Conservation (phyloP, 2,888 invertebrate species). For the Phyto melanocephala region DNA sequence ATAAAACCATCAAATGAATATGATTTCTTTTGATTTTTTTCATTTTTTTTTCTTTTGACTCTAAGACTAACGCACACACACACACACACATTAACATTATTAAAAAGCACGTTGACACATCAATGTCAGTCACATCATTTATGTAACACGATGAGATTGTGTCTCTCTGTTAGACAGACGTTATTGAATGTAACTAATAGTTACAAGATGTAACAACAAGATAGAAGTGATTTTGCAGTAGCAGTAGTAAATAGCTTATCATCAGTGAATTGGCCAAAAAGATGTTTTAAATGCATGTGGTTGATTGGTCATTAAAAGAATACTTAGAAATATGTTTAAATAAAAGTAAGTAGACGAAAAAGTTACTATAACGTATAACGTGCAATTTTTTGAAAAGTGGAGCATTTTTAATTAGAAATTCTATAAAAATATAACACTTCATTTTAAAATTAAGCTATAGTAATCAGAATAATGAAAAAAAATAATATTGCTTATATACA, state of each 20-base stretch:
- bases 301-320: conserved; percentile 34
- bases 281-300: neutral
- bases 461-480: no score
- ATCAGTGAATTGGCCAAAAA: conserved; percentile 29
- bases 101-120: conserved; percentile 38
- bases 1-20: conserved; percentile 60
- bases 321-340: neutral
- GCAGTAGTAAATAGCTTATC: neutral
- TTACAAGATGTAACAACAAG: conserved; percentile 60
- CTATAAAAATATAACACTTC: no score
- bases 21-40: conserved; percentile 50
- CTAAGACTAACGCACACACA: neutral
- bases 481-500: no score
- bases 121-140: conserved; percentile 54
- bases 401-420: no score
- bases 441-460: no score
- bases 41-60: no score
- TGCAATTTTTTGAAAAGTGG: no score
- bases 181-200: conserved; percentile 60
- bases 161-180: conserved; percentile 28
- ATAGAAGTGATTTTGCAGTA: conserved; percentile 38
- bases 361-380: neutral
- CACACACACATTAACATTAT: neutral
- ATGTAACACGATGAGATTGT: conserved; percentile 24
- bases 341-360: neutral